A percentile compares a stretch with the other conserved stretches of the same genome.
Conservation (phyloP, 1,140 invertebrate species). For the Heliothis virescens region DNA sequence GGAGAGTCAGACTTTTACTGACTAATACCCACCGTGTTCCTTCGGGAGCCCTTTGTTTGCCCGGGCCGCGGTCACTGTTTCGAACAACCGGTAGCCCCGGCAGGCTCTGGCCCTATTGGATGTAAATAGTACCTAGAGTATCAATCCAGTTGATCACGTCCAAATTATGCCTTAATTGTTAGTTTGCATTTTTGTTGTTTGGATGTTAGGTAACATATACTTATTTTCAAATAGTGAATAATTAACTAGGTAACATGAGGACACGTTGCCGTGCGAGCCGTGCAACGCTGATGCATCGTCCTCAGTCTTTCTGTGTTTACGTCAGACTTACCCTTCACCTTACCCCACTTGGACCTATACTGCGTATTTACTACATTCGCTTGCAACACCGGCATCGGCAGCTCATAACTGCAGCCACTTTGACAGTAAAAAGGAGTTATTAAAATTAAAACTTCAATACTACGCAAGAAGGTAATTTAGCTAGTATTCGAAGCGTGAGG, state of each 20-base stretch:
- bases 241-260: too few relatives aligned
- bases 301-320: neutral
- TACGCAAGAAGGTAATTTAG: neutral
- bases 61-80: too few relatives aligned
- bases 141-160: constrained; percentile 16
- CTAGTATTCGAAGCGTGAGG: too few relatives aligned
- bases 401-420: neutral
- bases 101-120: too few relatives aligned
- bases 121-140: too few relatives aligned
- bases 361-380: neutral
- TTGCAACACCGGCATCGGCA: neutral
- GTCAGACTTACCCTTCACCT: constrained; percentile 25
- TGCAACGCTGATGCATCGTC: neutral
- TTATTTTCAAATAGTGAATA: too few relatives aligned
- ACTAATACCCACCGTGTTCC: too few relatives aligned
- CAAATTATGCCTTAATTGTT: neutral
- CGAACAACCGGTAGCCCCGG: too few relatives aligned
- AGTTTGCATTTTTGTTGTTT: neutral
- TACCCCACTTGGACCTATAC: constrained; percentile 1
- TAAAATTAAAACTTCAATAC: neutral
- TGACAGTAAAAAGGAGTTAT: neutral
- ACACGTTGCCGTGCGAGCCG: too few relatives aligned
- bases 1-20: too few relatives aligned
- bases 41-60: too few relatives aligned
- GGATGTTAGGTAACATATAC: neutral